Conservation (phyloP, 1,140 invertebrate species). For the Helicoverpa armigera region DNA sequence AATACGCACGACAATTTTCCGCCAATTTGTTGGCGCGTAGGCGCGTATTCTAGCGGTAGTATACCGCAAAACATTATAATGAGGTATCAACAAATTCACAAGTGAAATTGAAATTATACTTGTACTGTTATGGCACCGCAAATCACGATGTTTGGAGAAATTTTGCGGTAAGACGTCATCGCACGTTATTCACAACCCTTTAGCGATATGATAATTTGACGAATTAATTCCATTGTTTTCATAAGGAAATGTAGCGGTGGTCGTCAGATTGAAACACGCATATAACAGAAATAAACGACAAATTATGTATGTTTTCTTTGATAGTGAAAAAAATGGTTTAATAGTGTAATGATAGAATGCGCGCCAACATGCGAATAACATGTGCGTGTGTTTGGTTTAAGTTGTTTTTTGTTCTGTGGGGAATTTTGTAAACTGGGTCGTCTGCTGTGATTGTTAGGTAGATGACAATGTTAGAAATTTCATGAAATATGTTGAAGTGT, state of each 20-base stretch:
- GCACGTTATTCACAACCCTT: slow-evolving; percentile 15
- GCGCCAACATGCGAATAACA: slow-evolving; percentile 14
- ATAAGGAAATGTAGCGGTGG: slow-evolving; percentile 28
- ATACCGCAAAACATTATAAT: slow-evolving; percentile 31
- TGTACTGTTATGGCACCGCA: slow-evolving; percentile 2
- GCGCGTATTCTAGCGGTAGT: slow-evolving; percentile 21
- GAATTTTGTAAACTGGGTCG: slow-evolving; percentile 31
- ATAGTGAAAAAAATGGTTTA: slow-evolving; percentile 15
- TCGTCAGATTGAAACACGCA: slow-evolving; percentile 26
- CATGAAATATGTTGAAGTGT: too few species aligned
- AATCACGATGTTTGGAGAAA: slow-evolving; percentile 38
- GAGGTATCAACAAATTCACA: slow-evolving; percentile 4
- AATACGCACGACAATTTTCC: slow-evolving; percentile 35
- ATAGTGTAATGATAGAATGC: slow-evolving; percentile 7
- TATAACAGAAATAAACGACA: background rate
- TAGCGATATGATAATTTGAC: background rate
- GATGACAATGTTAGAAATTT: background rate
- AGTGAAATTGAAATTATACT: slow-evolving; percentile 23
- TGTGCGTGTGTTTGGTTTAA: slow-evolving; percentile 26
- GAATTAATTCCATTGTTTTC: slow-evolving; percentile 14
- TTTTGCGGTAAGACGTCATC: background rate
- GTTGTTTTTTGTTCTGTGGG: slow-evolving; percentile 9
- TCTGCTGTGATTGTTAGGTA: background rate
- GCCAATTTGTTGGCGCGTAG: slow-evolving; percentile 17
- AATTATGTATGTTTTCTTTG: slow-evolving; percentile 28